These are phyloP conservation scores for Motacilla alba DNA, from an alignment of 2,113 vertebrate genomes.

Conservation along the genomic window DNA sequence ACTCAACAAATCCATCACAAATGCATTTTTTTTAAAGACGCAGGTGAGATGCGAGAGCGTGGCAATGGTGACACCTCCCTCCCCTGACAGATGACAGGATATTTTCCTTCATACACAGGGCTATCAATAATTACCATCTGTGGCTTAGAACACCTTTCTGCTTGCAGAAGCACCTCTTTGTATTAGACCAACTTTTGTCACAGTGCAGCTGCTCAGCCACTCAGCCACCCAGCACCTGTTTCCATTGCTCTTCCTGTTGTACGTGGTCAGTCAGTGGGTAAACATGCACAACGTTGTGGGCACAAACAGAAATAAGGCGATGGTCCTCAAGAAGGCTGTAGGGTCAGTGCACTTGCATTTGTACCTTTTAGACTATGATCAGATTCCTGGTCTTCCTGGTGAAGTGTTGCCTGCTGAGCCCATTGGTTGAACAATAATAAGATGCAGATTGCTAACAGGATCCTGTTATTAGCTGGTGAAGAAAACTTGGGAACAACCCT, in stretches of 20 bases:
- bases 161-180: neutral
- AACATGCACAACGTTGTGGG: accelerated
- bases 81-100: neutral
- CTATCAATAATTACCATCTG: neutral
- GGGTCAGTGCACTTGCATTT: neutral
- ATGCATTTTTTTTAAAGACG: neutral
- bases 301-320: neutral
- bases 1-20: neutral
- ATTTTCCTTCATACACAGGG: neutral
- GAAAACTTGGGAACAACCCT: neutral
- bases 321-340: neutral
- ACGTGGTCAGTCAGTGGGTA: accelerated
- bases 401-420: neutral
- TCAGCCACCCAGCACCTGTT: neutral
- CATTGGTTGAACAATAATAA: accelerated
- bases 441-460: neutral
- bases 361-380: neutral
- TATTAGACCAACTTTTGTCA: neutral
- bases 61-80: neutral
- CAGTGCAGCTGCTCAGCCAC: neutral
- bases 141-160: neutral
- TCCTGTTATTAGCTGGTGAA: neutral
- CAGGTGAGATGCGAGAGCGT: neutral
- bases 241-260: neutral
- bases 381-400: neutral